Base-by-base conservation (phyloP, 2,888 invertebrate genomes). In the Metalampra italica region DNA sequence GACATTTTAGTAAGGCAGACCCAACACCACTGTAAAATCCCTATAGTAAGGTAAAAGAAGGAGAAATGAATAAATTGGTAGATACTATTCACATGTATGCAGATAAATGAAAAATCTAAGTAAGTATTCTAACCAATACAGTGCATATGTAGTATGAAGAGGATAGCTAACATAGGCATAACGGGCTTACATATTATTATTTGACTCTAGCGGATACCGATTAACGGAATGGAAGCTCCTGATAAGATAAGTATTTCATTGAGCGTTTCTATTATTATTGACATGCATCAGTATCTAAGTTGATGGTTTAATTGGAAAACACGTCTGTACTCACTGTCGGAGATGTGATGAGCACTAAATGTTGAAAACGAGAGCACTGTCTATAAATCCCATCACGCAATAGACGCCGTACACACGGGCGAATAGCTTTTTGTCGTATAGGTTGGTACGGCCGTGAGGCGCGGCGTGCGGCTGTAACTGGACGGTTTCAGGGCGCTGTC, bases 321-420 rank as follows among this genome's bases (percentile, higher is more conserved):
- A 42, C 9, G 12, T 15, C n/a, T 38, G 3, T 42, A 68, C 75
- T 71, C 62, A 77, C 77, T 69, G 57, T 53, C 55, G 56, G 39
- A 59, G 52, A 52, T 42, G 12, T 8, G 41, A 29, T 52, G 56
- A 51, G 52, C 70, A 73, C 71, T 76, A 75, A 59, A 59, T 71
- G 57, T 51, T 53, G 53, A 47, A 56, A 57, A 60, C 44, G 52
- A 49, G 42, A n/a, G 30, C 64, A 71, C 70, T 65, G 52, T 56
- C 47, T 67, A 48, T 57, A 50, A 64, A 60, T 75, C 65, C 74
- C 78, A 78, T 78, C 60, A 71, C 77, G 70, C 57, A 57, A 48
- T 52, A 54, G 56, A 50, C 54, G 7, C 36, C n/a, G 36, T n/a
- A 36, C n/a, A 32, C 32, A 2, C 22, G 2, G 22, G 22, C 5